Conservation (phyloP, 2,888 invertebrate genomes). For the Phaonia tiefii region DNA sequence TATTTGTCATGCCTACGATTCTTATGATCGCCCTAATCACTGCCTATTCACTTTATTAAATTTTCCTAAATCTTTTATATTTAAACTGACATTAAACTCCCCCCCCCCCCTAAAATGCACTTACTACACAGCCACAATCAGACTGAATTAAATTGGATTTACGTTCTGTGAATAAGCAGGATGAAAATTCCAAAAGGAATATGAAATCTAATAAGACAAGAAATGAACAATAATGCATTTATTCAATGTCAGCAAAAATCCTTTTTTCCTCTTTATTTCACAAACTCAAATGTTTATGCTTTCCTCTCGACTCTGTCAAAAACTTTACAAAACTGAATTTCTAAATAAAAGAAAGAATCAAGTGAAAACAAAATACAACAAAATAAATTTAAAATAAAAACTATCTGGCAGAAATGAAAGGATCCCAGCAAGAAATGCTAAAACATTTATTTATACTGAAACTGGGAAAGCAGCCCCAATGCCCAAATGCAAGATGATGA, state of each 20-base stretch:
- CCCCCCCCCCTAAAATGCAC: neutral
- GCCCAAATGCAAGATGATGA: neutral
- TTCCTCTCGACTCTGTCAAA: neutral
- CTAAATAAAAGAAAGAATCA: constrained; percentile 14
- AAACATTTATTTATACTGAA: constrained; percentile 18
- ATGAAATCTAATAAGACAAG: constrained; percentile 37
- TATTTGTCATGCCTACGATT: no score
- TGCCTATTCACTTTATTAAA: no score
- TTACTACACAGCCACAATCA: neutral
- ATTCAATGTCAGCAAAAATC: constrained; percentile 39
- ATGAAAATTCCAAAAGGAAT: no score
- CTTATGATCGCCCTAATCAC: no score
- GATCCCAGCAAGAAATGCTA: neutral
- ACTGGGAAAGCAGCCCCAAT: neutral
- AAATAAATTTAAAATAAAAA: constrained; percentile 1
- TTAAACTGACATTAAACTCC: neutral
- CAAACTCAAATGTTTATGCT: no score
- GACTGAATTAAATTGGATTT: constrained; percentile 32
- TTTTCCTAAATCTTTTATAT: neutral
- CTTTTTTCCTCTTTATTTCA: no score
- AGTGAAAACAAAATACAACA: neutral
- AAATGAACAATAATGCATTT: constrained; percentile 40
- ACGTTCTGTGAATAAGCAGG: neutral
- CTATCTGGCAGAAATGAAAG: neutral
- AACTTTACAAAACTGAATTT: constrained; percentile 33